Conservation (phyloP, 2,888 invertebrate genomes). For the Pachliopta kotzebuea region DNA sequence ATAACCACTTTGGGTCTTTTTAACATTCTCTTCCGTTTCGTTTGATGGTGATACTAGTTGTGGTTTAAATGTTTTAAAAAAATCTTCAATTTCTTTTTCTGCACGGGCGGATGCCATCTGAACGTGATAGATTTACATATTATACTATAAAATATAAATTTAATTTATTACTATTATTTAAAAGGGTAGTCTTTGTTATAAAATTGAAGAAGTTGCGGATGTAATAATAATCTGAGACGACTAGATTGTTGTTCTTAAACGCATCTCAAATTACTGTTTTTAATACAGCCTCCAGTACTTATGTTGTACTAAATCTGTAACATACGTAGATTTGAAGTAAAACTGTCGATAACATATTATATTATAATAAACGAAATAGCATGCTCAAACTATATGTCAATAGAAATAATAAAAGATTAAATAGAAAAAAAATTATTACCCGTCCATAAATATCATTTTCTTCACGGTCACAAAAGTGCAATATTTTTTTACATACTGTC, state of each 20-base stretch:
- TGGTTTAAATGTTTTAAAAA: slow-evolving; percentile 5
- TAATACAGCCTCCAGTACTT: neutral
- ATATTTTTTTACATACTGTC: slow-evolving; percentile 60
- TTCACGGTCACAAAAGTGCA: slow-evolving; percentile 62
- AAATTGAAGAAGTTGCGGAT: too few species aligned
- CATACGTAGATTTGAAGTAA: neutral
- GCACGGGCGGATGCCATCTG: neutral
- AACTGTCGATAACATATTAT: too few species aligned
- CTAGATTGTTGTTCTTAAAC: too few species aligned
- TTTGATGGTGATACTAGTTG: neutral
- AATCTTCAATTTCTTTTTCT: neutral
- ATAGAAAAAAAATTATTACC: slow-evolving; percentile 37
- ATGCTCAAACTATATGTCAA: too few species aligned
- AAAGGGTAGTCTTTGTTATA: too few species aligned
- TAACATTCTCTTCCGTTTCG: neutral
- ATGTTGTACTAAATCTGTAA: neutral
- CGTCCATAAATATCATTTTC: slow-evolving; percentile 57
- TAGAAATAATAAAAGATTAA: too few species aligned
- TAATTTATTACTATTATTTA: too few species aligned
- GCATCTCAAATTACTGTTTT: neutral
- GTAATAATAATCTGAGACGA: too few species aligned
- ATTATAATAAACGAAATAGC: too few species aligned
- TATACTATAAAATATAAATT: neutral
- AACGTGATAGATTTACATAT: neutral
- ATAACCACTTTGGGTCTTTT: neutral